Conservation (phyloP, 2,888 invertebrate genomes). For the Tetrapedia diversipes region DNA sequence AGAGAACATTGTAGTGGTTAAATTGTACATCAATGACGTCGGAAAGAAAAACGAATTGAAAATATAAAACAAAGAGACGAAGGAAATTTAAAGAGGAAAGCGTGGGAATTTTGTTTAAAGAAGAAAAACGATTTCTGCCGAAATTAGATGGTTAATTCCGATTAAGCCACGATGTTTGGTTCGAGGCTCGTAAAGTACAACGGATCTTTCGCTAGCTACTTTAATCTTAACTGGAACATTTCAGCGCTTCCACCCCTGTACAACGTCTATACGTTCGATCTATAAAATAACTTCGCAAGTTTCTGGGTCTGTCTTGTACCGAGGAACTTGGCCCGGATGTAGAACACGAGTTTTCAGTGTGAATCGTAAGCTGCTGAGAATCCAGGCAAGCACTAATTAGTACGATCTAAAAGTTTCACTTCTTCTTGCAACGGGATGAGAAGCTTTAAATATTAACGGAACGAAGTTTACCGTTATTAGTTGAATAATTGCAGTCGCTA, state of each 20-base stretch:
- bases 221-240: background rate
- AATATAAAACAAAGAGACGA: background rate
- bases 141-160: background rate
- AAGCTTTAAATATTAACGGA: too few relatives aligned
- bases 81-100: too few relatives aligned
- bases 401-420: background rate
- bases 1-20: too few relatives aligned
- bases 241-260: background rate
- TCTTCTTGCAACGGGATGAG: too few relatives aligned
- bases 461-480: too few relatives aligned
- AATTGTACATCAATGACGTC: too few relatives aligned
- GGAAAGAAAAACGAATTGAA: too few relatives aligned
- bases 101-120: too few relatives aligned
- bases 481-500: too few relatives aligned
- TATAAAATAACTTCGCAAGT: slow-evolving; percentile 10
- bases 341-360: background rate
- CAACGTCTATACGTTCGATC: background rate
- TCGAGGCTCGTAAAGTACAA: background rate
- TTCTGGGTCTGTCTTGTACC: background rate
- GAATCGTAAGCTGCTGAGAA: background rate
- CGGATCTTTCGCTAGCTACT: background rate
- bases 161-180: background rate
- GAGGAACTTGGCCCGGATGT: background rate
- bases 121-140: too few relatives aligned
- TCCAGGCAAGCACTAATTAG: background rate